Base-by-base conservation (phyloP, 2,888 invertebrate genomes). In the Uropetala carovei region DNA sequence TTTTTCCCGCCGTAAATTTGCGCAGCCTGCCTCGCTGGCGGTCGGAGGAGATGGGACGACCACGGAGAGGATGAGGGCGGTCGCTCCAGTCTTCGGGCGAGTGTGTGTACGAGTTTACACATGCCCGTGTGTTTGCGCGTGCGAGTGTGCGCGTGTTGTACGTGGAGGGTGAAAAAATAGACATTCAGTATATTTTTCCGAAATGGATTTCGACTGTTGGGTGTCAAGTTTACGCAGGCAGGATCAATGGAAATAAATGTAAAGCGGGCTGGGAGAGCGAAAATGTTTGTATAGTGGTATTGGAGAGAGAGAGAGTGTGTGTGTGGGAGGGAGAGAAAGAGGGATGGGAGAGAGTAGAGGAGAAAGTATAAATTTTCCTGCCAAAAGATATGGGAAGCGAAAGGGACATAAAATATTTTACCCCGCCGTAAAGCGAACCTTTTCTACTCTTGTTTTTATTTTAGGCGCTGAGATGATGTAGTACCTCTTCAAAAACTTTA, bases 191-290 rank as follows among this genome's bases (percentile, higher is more conserved):
- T 64, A 64, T 64, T 89, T 68, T 89, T 89, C 57, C 64, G 68
- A 89, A 89, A 89, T 89, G 89, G 89, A 64, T 89, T 89, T 89
- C 59, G 89, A 89, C 30, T 89, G 89, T 89, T 89, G 60, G 89
- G 89, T 89, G 89, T 89, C 89, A 68, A 64, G 89, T 89, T 89
- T 64, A 64, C 89, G 43, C 43, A 68, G 64, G 64, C 60, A n/a
- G 89, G 89, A 68, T 68, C 64, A 89, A 89, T 89, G 89, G 89
- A 89, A 89, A 89, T 89, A 89, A 89, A 89, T 89, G 89, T 89
- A 64, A 64, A 68, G 64, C n/a, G 68, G 89, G 56, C 56, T n/a
- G 56, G 18, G n/a, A 64, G 68, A 43, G 10, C 43, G 58, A 58
- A 85, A 58, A 59, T 85, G 85, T 85, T 85, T 59, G 59, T 18